Evolutionary conservation across 1,140 invertebrate species (phyloP).

Genomic region (Argopecten irradians): DNA sequence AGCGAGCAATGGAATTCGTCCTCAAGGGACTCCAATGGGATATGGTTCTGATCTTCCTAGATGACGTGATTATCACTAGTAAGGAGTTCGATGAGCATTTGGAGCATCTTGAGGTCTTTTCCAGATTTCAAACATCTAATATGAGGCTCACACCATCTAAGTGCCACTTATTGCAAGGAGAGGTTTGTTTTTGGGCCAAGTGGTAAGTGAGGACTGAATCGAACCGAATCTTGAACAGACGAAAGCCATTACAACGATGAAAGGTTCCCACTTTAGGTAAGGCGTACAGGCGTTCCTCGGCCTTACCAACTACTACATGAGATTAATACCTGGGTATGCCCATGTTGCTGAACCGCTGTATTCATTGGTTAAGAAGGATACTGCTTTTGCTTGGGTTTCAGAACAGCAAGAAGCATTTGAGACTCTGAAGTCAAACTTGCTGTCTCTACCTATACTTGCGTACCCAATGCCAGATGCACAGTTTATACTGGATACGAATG

Average conservation of each 20-base stretch:
- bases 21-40: conserved; percentile 50
- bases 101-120: conserved; percentile 30
- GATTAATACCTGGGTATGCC: neutral
- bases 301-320: neutral
- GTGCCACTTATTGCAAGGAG: conserved; percentile 41
- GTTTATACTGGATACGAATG: neutral
- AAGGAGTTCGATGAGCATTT: conserved; percentile 45
- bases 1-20: conserved; percentile 36
- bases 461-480: neutral
- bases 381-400: neutral
- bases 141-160: conserved; percentile 50
- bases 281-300: neutral
- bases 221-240: conserved; percentile 27
- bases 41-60: conserved; percentile 46
- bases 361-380: neutral
- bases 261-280: neutral
- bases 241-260: conserved; percentile 39
- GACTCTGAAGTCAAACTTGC: neutral
- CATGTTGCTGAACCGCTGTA: neutral
- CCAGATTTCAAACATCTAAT: conserved; percentile 23
- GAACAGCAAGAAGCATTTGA: neutral
- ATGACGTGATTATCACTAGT: conserved; percentile 44
- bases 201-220: conserved; percentile 39
- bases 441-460: neutral
- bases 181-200: conserved; percentile 51